Percentiles rank a stretch among this genome's conserved stretches.
These are phyloP conservation scores for Salmo trutta DNA, from an alignment of 2,797 vertebrate species.

Conservation along the genomic window DNA sequence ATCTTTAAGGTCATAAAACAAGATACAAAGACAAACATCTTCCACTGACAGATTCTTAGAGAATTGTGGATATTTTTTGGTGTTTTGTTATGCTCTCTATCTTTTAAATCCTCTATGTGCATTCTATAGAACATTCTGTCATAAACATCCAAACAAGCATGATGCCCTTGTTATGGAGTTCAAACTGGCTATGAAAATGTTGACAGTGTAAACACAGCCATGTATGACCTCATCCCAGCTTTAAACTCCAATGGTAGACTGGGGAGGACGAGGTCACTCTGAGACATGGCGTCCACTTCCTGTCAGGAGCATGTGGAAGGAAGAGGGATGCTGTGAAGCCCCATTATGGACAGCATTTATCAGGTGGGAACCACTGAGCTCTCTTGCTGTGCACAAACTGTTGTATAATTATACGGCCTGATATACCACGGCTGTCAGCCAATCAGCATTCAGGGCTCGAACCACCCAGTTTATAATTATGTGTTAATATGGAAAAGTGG, in stretches of 20 bases:
- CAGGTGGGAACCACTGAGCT: slow-evolving; percentile 61
- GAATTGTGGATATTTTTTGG: no score
- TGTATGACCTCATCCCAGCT: neutral
- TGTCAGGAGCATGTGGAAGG: slow-evolving; percentile 61
- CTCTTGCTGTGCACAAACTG: slow-evolving; percentile 69
- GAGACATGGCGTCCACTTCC: slow-evolving; percentile 50
- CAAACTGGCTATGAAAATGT: neutral
- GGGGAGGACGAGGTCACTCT: slow-evolving; percentile 59
- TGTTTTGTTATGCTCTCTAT: no score
- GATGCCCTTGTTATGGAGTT: neutral
- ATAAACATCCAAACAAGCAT: neutral
- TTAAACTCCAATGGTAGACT: neutral
- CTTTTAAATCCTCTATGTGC: neutral
- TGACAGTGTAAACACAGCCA: neutral
- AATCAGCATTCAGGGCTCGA: no score
- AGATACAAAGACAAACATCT: no score
- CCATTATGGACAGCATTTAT: slow-evolving; percentile 35
- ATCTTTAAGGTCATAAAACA: neutral
- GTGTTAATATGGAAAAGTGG: slow-evolving; percentile 60
- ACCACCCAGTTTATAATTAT: slow-evolving; percentile 51
- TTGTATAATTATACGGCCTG: slow-evolving; percentile 55
- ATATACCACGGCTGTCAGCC: no score
- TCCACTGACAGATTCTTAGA: no score
- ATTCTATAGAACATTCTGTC: neutral
- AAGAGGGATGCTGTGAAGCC: slow-evolving; percentile 59